Conservation (phyloP, 2,113 vertebrate species). For the Dendropsophus ebraccatus region DNA sequence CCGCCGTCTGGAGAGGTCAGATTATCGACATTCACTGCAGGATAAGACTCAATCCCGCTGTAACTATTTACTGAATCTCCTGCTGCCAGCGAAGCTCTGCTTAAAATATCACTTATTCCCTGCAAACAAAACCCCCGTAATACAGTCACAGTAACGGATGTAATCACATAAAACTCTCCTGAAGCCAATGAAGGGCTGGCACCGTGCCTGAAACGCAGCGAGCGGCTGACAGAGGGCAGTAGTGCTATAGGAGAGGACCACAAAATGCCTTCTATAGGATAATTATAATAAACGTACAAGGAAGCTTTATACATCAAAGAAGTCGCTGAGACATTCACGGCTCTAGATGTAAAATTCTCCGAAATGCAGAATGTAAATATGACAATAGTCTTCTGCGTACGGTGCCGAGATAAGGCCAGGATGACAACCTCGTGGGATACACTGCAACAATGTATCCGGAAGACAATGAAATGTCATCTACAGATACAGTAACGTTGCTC, state of each 20-base stretch:
- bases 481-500: no score
- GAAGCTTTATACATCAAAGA: not conserved
- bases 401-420: not conserved
- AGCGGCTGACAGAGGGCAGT: not conserved
- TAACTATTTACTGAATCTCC: not conserved
- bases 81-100: not conserved
- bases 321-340: not conserved
- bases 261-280: not conserved
- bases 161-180: conserved; percentile 16
- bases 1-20: not conserved
- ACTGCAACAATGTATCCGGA: not conserved
- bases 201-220: not conserved
- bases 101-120: conserved; percentile 3
- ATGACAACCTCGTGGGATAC: not conserved
- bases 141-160: conserved; percentile 13
- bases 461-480: no score
- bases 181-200: not conserved
- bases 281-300: not conserved
- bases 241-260: not conserved
- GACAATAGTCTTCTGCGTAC: not conserved
- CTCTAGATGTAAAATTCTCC: not conserved
- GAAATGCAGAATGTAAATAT: not conserved
- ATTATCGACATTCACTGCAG: not conserved
- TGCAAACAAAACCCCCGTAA: conserved; percentile 9
- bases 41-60: not conserved